phyloP scores from a whole-genome alignment of 2,888 invertebrate genomes.

The Tanytarsus gracilentus region DNA sequence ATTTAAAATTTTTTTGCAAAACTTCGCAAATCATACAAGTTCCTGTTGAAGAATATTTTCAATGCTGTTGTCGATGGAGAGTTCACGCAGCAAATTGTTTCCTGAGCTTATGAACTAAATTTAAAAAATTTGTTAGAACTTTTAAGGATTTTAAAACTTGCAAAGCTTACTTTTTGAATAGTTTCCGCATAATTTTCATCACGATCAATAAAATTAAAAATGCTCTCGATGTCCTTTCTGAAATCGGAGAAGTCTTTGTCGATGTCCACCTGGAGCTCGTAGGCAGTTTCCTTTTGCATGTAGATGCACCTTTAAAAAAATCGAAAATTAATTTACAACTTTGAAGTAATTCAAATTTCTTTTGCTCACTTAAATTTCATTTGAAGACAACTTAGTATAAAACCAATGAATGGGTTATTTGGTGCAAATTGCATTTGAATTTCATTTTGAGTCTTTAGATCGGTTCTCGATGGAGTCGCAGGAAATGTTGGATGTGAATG shows the following conservation, averaged over 20 bases:
- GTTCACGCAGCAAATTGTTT: slow-evolving; percentile 19
- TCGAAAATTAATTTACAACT: neutral
- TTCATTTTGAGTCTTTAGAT: slow-evolving; percentile 56
- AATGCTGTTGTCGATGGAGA: slow-evolving; percentile 9
- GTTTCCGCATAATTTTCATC: slow-evolving; percentile 22
- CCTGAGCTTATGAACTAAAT: slow-evolving; percentile 29
- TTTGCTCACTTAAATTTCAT: slow-evolving; percentile 32
- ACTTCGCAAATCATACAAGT: slow-evolving; percentile 21
- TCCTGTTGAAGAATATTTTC: slow-evolving; percentile 13
- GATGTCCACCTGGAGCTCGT: slow-evolving; percentile 32
- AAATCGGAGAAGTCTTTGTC: slow-evolving; percentile 32
- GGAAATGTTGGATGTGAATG: slow-evolving; percentile 68
- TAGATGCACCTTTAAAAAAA: slow-evolving; percentile 32
- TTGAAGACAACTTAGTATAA: slow-evolving; percentile 32
- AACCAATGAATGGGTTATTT: slow-evolving; percentile 32
- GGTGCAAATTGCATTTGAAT: slow-evolving; percentile 44
- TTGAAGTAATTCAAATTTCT: neutral
- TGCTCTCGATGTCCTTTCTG: slow-evolving; percentile 31
- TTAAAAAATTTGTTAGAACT: neutral
- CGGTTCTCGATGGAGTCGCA: slow-evolving; percentile 59
- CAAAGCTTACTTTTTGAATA: slow-evolving; percentile 30
- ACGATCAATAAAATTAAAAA: slow-evolving; percentile 30
- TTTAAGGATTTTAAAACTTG: neutral
- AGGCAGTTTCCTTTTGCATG: slow-evolving; percentile 32
- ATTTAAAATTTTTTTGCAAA: slow-evolving; percentile 10